Base-by-base conservation (phyloP, 2,797 vertebrate species). In the Nannoperca obscura region DNA sequence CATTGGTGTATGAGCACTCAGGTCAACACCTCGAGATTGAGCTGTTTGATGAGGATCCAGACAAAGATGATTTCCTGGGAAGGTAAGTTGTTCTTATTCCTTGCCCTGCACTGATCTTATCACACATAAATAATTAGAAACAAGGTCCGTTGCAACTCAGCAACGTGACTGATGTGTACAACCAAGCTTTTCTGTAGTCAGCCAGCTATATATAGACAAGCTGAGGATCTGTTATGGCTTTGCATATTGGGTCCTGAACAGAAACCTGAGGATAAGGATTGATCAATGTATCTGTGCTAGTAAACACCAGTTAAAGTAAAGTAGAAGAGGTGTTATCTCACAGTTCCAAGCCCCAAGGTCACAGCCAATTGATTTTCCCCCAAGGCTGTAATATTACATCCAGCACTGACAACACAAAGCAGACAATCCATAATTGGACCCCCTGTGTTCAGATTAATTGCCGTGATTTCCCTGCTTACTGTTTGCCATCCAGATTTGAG, bases 21-120 rank as follows among this genome's bases (percentile, higher is more conserved):
- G 98, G 98, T 14, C 97, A 99, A 52, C 97, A 99, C 76, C 90
- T 99, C 8, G 98, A 99, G 93, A 97, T 99, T 62, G 98, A 99
- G 83, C 95, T 99, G 74, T 99, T 99, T 90, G 98, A 99, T 79
- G 98, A 99, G 93, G 98, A 99, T 76, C 97, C 98, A n/a, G 98
- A 99, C 86, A 98, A 98, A 93, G 98, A 99, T 75, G 98, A 99
- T 89, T 99, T 99, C 91, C 93, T 99, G 47, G 98, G 98, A 80
- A 99, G 98, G 98, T 98, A 89, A 94, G 80, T 44, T 8, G 12
- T 10, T 52, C 32, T 84, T 34, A 52, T 74, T 73, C 84, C 54
- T 32, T 82, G 50, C 44, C 9, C 24, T 34, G 44, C 30, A 63
- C 54, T 36, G 60, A 69, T 75, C 49, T 67, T 67, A 73, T 86